Base-by-base conservation (phyloP, 2,888 invertebrate species). In the Stratiomys singularior region DNA sequence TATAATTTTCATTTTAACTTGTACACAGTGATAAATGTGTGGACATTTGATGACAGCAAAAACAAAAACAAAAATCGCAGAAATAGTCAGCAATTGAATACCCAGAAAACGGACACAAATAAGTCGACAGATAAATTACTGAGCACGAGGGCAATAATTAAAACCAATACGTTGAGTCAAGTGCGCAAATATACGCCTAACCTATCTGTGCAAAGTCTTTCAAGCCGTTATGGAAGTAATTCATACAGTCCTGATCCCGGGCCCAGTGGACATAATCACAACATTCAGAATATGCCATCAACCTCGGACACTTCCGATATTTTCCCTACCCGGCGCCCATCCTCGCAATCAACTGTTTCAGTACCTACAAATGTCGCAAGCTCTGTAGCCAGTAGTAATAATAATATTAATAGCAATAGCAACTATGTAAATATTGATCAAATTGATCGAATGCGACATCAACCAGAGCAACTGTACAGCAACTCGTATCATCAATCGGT, bases 111-210 rank as follows among this genome's bases (percentile, higher is more conserved):
- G 15, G 78, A 80, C 11, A 63, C 37, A 1, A 78, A 77, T 72
- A 56, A 23, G 15, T 23, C 64, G 27, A 81, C 81, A 78, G 81
- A 93, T 84, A 94, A 93, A 86, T 94, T 94, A 88, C 93, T 93
- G 37, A 93, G 93, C 86, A 91, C 92, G 78, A 93, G 93, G 85
- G 89, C 90, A 0, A 88, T 89, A 44, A 88, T 89, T 79, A 91
- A 90, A 82, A 89, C 90, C 30, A 89, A 90, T 2, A 93, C 93
- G 28, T 89, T 93, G 84, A 93, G 93, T 71, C 94, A 94, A 85
- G 93, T 94, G 83, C 94, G 94, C 81, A 94, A 94, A 87, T 94
- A 94, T 85, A 94, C 94, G 52, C 94, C 94, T 1, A 94, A 82
- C 74, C 76, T 81, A 15, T 90, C 84, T 88, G 89, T 81, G 90